Percentiles rank a stretch among this genome's conserved stretches.
phyloP scores from a whole-genome alignment of 2,888 invertebrate species.

The Clivina fossor region DNA sequence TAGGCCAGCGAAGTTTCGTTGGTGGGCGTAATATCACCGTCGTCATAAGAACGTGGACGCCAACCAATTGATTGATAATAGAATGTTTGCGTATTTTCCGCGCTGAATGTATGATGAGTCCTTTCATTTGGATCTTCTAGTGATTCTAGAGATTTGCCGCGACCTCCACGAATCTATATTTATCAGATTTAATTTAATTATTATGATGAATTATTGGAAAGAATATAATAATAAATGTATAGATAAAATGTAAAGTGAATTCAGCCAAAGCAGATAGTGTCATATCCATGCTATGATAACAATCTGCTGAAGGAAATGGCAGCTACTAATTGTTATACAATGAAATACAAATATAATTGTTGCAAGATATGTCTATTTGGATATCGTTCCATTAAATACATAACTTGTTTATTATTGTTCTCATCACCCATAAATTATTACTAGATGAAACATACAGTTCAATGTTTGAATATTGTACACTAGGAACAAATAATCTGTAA shows the following conservation, averaged over 20 bases:
- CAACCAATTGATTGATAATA: slow-evolving; percentile 54
- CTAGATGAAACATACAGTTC: too few species aligned
- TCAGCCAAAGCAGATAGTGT: slow-evolving; percentile 22
- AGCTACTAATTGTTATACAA: too few species aligned
- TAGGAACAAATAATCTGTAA: too few species aligned
- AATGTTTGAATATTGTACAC: too few species aligned
- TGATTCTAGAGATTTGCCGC: slow-evolving; percentile 84
- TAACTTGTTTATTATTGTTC: too few species aligned
- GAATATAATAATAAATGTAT: slow-evolving; percentile 2
- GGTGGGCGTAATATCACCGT: slow-evolving; percentile 87
- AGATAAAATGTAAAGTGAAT: slow-evolving; percentile 9
- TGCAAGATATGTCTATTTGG: too few species aligned
- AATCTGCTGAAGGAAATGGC: too few species aligned
- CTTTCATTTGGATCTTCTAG: slow-evolving; percentile 76
- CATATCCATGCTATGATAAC: slow-evolving; percentile 10
- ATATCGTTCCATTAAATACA: too few species aligned
- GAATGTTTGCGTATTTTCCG: slow-evolving; percentile 64
- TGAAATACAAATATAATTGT: too few species aligned
- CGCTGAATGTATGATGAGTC: slow-evolving; percentile 62
- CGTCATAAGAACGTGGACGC: slow-evolving; percentile 74
- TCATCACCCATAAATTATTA: too few species aligned
- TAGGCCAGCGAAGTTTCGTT: slow-evolving; percentile 65
- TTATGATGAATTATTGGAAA: background rate
- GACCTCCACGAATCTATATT: slow-evolving; percentile 72
- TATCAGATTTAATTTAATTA: background rate